Conservation (phyloP, 1,140 invertebrate genomes). For the Brachionus asplanchnoidis region DNA sequence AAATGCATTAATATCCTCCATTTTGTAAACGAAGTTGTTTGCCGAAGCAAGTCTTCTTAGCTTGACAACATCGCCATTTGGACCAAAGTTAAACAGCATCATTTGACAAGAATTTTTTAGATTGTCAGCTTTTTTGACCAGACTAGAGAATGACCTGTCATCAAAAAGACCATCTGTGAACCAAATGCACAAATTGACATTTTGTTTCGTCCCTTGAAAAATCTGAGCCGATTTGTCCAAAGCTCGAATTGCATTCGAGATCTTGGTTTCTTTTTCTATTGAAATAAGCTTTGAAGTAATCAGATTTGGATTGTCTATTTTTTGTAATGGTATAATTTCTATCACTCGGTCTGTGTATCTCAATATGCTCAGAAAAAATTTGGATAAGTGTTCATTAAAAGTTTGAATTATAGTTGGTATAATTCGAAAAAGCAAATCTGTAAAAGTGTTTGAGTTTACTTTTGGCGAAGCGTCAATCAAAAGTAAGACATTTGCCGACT, state of each 20-base stretch:
- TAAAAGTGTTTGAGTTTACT: background rate
- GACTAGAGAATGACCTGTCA: background rate
- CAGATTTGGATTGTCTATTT: background rate
- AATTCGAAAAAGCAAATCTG: background rate
- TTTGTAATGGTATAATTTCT: slow-evolving; percentile 3
- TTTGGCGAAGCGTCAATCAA: background rate
- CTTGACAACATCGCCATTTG: background rate
- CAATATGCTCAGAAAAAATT: background rate
- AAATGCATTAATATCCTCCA: background rate
- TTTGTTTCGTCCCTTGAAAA: background rate
- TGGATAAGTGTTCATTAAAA: background rate
- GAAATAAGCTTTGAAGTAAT: background rate
- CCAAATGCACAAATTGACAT: background rate
- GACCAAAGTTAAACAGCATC: background rate
- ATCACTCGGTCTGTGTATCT: background rate
- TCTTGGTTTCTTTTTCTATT: background rate
- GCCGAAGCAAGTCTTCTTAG: background rate
- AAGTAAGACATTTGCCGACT: background rate
- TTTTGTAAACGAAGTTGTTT: background rate
- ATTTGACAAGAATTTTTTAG: background rate
- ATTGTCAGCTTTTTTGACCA: background rate
- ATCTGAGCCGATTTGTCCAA: background rate
- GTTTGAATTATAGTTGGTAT: slow-evolving; percentile 3
- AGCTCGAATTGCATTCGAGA: background rate
- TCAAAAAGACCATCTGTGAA: background rate